Evolutionary conservation across 2,797 vertebrate species (phyloP), one percentile per base, ranked within the genome.

Genomic region (Sebastolobus alascanus): DNA sequence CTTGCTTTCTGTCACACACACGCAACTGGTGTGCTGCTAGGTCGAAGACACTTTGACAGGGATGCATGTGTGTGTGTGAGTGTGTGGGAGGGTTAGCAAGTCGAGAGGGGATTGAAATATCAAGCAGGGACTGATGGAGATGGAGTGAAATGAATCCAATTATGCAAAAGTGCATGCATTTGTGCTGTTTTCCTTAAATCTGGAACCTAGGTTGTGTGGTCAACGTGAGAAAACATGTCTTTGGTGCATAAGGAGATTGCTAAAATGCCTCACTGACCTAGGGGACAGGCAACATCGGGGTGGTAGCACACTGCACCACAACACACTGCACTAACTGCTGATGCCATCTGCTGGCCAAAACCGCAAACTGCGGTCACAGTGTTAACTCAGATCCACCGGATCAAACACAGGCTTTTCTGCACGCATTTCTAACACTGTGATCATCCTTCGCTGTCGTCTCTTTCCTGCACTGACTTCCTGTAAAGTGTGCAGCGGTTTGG

Each of bases 341-440:
- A 88, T 85, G 94, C 94, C 95, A 96, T 95, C 96, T 96, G 89
- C 93, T 95, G 96, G 95, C 33, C 6, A 59, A 83, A 83, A 20
- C 2, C 1, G 11, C 29, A 54, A 89, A 93, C 90, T 94, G 72
- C 94, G 93, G 37, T 40, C 46, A 22, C 11, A 22, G 25, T 58
- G 27, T 67, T 60, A 59, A 20, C 37, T 79, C 54, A 59, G n/a
- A 75, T 82, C 72, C 35, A 31, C 8, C 31, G 59, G 59, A 81
- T 83, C 55, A 80, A 77, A 74, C 25, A 73, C 14, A 73, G 35
- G 59, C 29, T 18, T 25, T 63, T 46, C 3, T n/a, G 11, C 38
- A 61, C 61, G 31, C 46, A 70, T 65, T 80, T 73, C 16, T 55
- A 64, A 60, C 25, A 12, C 52, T 14, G 63, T 59, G n/a, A 73